A percentile compares a stretch with the other conserved stretches of the same genome.
phyloP scores from a whole-genome alignment of 2,888 invertebrate genomes.

The Junonia oenone region DNA sequence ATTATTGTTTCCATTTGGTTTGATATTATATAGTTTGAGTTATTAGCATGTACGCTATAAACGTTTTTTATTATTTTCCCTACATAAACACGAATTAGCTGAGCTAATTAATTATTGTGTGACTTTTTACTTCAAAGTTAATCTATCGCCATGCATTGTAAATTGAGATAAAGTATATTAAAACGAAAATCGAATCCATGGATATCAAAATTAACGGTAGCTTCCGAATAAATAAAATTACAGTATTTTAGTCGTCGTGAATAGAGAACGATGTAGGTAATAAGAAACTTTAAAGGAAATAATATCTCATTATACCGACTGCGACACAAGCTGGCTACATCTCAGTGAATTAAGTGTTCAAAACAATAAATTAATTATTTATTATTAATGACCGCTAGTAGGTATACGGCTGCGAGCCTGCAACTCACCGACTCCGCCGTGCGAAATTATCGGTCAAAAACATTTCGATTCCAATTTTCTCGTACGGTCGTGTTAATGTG shows the following conservation, averaged over 20 bases:
- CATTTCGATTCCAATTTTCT: slow-evolving; percentile 20
- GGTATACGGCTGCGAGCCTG: not conserved
- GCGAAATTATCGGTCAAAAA: slow-evolving; percentile 10
- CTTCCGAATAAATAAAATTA: too few species aligned
- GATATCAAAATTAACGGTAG: too few species aligned
- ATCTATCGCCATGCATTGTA: too few species aligned
- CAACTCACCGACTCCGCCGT: not conserved
- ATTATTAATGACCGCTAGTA: not conserved
- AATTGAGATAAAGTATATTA: too few species aligned
- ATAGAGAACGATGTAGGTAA: not conserved
- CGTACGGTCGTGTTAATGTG: slow-evolving; percentile 34
- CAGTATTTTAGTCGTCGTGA: too few species aligned
- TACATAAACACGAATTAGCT: too few species aligned
- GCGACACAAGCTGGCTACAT: not conserved
- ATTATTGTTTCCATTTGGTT: too few species aligned
- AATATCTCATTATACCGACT: not conserved
- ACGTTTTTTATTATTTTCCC: too few species aligned
- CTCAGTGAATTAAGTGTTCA: not conserved
- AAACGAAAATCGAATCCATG: not conserved
- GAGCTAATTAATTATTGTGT: too few species aligned
- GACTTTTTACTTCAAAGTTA: too few species aligned
- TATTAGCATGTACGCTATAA: too few species aligned
- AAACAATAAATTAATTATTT: not conserved
- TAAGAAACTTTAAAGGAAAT: not conserved
- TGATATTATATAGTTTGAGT: too few species aligned